Evolutionary conservation across 2,113 vertebrate genomes (phyloP), one percentile per base, ranked within the genome.

Genomic region (Forbesichthys agassizii): DNA sequence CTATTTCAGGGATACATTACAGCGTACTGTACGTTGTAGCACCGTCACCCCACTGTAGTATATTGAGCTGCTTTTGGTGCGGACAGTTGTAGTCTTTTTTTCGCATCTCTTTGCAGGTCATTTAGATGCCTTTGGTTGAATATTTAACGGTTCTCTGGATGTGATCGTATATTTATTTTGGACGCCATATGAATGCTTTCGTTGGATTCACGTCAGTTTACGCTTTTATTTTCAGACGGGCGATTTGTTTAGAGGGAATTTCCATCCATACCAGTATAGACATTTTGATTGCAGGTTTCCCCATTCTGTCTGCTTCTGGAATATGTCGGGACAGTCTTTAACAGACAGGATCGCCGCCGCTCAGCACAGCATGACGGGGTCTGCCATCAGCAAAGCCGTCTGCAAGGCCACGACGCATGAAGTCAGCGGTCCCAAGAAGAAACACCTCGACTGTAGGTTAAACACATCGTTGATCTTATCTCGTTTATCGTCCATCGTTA

Each of bases 381-480:
- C 94, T 51, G 92, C 94, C 62, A 88, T 96, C 80, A 91, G 94
- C 87, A 95, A 95, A 75, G 94, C 94, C 53, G 95, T 95, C 48
- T 96, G 95, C 89, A 95, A 96, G 91, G 94, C 95, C 79, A 95
- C 94, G 75, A 96, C 95, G 78, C 95, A 96, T 74, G 94, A 96
- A 89, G 93, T 95, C 87, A 95, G 94, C 94, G 95, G 94, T 83
- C 95, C 95, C 80, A 96, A 96, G 92, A 95, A 95, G 94, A 96
- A 95, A 71, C 95, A 96, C 91, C 90, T 95, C 88, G 95, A 95
- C 88, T 95, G 95, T 95, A 93, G 95, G 94, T 95, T 82, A 79
- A 84, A 65, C 84, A 85, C 86, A 82, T 86, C 84, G 87, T 73
- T 83, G 67, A 52, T 52, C 27, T 27, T 27, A 27, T 27, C 27